Evolutionary conservation across 2,113 vertebrate species (phyloP), one percentile per base, ranked within the genome.

Genomic region (Vulpes ferrilata): DNA sequence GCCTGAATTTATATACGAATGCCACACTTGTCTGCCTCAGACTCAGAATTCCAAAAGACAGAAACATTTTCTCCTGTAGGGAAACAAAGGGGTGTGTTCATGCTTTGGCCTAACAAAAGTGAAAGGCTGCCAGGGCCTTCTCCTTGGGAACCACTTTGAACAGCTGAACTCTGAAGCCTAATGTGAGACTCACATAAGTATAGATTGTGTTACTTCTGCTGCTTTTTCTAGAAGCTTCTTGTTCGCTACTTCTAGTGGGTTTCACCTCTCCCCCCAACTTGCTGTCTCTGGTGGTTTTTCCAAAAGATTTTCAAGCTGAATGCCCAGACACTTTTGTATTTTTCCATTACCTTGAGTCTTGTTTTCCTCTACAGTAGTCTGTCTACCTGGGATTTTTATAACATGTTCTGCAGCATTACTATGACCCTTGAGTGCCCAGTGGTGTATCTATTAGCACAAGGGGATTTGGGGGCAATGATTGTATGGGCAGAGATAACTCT

Each of bases 201-300:
- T 65, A 93, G 59, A 65, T 81, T 89, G 94, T 97, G 69, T 82
- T 96, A 84, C 59, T 91, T 95, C 67, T 91, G 51, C 82, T 82
- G 71, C 73, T 76, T 84, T 93, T 96, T 92, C 71, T 81, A 60
- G 85, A 90, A 93, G 65, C 38, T 80, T 90, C 84, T 96, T 60
- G 30, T 74, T 96, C 89, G 43, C 90, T 88, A 76, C 32, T 95
- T 93, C 85, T 65, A 27, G 51, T 78, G 81, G 81, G 25, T 53
- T 94, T 96, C 67, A n/a, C 93, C 88, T 90, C 43, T 94, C 62
- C 43, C 64, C 27, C 90, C 25, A 67, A 51, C 64, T 90, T 92
- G 69, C 94, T 84, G n/a, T 76, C 85, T 91, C 81, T 96, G 65
- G 27, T 96, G 38, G 85, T 81, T 95, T 90, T 48, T 57, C 84